Percentiles rank a stretch among this genome's conserved stretches.
phyloP scores from a whole-genome alignment of 2,113 vertebrate species.

The Aramus guarauna region DNA sequence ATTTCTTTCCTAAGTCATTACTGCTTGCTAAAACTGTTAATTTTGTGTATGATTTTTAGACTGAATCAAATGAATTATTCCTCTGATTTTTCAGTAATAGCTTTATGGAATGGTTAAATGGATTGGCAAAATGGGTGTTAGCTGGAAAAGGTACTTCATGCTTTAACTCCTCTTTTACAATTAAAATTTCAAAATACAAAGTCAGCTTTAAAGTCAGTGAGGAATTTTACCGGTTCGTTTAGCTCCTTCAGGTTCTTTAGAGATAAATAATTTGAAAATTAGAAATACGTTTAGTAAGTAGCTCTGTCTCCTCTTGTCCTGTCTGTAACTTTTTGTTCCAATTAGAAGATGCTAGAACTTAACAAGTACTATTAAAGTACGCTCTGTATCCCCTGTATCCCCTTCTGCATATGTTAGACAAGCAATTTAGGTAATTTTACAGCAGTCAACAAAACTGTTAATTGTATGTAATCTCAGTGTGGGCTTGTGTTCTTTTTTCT shows the following conservation, averaged over 20 bases:
- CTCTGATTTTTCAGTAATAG: background rate
- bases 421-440: background rate
- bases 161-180: background rate
- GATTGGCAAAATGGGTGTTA: background rate
- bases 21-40: background rate
- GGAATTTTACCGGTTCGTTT: background rate
- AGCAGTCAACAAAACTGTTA: background rate
- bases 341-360: background rate
- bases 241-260: background rate
- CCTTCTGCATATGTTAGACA: background rate
- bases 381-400: background rate
- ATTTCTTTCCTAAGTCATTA: background rate
- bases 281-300: background rate
- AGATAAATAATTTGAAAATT: background rate
- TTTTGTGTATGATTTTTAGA: background rate
- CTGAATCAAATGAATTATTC: background rate
- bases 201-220: background rate
- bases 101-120: background rate
- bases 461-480: background rate
- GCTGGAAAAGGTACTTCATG: background rate
- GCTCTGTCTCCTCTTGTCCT: background rate
- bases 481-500: background rate
- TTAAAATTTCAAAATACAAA: background rate
- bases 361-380: background rate
- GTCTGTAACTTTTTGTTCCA: background rate